Evolutionary conservation across 2,797 vertebrate species (phyloP), one percentile per base, ranked within the genome.

Genomic region (Strix occidentalis): DNA sequence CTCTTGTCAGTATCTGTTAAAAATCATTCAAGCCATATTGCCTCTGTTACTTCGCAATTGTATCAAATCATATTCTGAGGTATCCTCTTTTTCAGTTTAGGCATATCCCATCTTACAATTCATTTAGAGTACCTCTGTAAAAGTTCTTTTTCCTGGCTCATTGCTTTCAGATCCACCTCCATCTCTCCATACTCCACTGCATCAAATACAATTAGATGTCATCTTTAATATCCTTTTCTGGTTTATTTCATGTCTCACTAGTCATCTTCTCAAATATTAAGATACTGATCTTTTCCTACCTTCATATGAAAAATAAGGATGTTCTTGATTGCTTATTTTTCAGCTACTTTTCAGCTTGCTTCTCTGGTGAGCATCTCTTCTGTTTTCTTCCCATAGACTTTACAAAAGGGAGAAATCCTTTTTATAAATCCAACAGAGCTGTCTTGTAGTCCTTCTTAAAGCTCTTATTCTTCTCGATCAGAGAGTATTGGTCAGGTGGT

Each of bases 141-240:
- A 93, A 93, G 19, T 84, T 86, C 63, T 90, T 94, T 90, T 35
- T 92, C 57, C 43, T 89, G 80, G 35, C 51, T 96, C 66, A 48
- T 92, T 91, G 80, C 83, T 84, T 94, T 79, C 69, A 79, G 65
- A 54, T 92, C 76, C 58, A 45, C 66, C 77, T 92, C 35, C 35
- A 41, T 82, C 31, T 89, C 19, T 54, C 43, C 56, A 26, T 90
- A 61, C 41, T 75, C 63, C 26, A n/a, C 54, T 87, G 77, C 70
- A 79, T 93, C 80, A 87, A 95, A 92, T 87, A 63, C 76, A 94
- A 75, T 92, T 91, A 90, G 77, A 58, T 87, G 74, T 93, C 83
- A 89, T 83, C 60, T 83, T 93, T 71, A 94, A 69, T 93, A 84
- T 58, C 91, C 57, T 86, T 35, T 90, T 64, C 65, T 92, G 48